Conservation (phyloP, 2,888 invertebrate species). For the Icerya purchasi region DNA sequence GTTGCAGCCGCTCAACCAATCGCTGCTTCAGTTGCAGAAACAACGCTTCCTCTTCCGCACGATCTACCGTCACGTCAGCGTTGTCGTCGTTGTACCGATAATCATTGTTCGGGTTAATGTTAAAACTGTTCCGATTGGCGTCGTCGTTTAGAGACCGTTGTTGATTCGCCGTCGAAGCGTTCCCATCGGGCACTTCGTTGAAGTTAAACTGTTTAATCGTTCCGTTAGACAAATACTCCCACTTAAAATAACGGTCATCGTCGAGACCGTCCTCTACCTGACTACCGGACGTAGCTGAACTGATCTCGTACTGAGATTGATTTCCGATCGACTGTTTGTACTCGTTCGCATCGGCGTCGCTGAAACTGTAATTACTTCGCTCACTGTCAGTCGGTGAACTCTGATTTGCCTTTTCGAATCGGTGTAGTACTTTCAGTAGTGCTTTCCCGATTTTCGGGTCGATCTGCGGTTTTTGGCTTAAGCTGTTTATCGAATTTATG, state of each 20-base stretch:
- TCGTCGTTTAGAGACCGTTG: not conserved
- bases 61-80: not conserved
- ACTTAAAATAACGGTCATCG: conserved; percentile 6
- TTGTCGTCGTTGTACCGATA: not conserved
- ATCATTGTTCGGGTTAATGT: not conserved
- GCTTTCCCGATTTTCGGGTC: conserved; percentile 55
- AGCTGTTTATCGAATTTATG: conserved; percentile 15
- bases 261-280: not conserved
- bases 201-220: conserved; percentile 3
- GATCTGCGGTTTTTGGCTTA: conserved; percentile 28
- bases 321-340: not conserved
- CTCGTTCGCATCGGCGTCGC: not conserved
- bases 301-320: not conserved
- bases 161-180: not conserved
- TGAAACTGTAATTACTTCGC: not conserved
- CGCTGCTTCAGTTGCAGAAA: not conserved
- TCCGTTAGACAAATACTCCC: conserved; percentile 8
- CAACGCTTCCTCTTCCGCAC: not conserved
- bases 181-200: conserved; percentile 1
- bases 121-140: not conserved
- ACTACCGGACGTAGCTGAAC: not conserved
- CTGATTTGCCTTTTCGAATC: conserved; percentile 33
- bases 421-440: conserved; percentile 48
- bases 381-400: conserved; percentile 1
- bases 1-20: not conserved